Evolutionary conservation across 2,888 invertebrate species (phyloP).

Genomic region (Danaus chrysippus): DNA sequence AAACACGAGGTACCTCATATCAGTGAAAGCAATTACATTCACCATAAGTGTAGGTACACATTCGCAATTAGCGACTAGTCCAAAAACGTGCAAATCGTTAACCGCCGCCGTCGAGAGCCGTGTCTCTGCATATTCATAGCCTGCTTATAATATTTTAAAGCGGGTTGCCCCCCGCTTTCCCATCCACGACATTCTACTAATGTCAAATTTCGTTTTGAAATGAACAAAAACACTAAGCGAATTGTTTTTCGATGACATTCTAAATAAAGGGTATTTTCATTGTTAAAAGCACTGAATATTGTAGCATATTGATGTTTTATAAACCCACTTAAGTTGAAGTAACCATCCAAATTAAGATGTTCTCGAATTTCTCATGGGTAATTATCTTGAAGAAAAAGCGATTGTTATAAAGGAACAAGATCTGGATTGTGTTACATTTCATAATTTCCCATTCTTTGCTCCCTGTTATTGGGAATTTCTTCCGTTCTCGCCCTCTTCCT

Average conservation of each 20-base stretch:
- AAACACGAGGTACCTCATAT: conserved; percentile 60
- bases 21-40: conserved; percentile 74
- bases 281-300: no score
- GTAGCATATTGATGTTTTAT: not conserved
- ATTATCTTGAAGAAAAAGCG: conserved; percentile 29
- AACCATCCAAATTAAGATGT: not conserved
- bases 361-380: conserved; percentile 22
- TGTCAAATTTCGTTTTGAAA: conserved; percentile 58
- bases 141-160: conserved; percentile 79
- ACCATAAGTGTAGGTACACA: conserved; percentile 75
- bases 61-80: conserved; percentile 76
- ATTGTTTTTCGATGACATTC: conserved; percentile 28
- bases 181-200: conserved; percentile 66
- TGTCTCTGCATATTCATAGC: conserved; percentile 78
- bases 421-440: conserved; percentile 59
- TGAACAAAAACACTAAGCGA: conserved; percentile 32
- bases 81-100: conserved; percentile 79
- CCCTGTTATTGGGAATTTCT: conserved; percentile 71
- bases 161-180: conserved; percentile 61
- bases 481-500: conserved; percentile 69
- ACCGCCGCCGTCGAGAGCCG: conserved; percentile 66
- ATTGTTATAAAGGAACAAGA: conserved; percentile 52
- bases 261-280: no score
- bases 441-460: conserved; percentile 68
- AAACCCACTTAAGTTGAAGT: not conserved